A percentile compares a stretch with the other conserved stretches of the same genome.
Conservation (phyloP, 2,888 invertebrate genomes). For the Drosophila aldrichi region DNA sequence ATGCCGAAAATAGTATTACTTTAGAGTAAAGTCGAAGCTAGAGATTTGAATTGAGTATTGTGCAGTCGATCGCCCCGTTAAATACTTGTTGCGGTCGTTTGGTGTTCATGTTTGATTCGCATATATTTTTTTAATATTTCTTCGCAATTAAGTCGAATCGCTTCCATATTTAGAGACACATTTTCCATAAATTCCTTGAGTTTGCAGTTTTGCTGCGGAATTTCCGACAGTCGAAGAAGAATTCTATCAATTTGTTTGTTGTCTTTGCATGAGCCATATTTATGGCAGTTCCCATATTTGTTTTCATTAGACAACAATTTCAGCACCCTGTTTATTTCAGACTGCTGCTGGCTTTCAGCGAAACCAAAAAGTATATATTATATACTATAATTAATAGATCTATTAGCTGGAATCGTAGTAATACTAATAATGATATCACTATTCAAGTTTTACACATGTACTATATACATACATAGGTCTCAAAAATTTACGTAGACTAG, state of each 20-base stretch:
- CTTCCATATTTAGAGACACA: conserved; percentile 40
- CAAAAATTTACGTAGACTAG: no score
- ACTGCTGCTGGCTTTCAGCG: not conserved
- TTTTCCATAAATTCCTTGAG: conserved; percentile 31
- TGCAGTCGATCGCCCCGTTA: not conserved
- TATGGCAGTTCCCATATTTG: conserved; percentile 18
- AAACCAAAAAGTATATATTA: no score
- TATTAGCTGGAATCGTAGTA: not conserved
- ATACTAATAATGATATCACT: no score
- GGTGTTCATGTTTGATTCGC: not conserved
- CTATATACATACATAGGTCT: no score
- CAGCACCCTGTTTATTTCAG: not conserved
- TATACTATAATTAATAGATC: not conserved
- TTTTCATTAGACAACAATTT: conserved; percentile 1
- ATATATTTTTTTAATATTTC: conserved; percentile 36
- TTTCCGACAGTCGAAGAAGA: conserved; percentile 18
- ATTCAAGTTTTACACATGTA: not conserved
- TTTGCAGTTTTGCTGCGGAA: conserved; percentile 32
- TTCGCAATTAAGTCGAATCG: conserved; percentile 14
- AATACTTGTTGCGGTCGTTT: not conserved
- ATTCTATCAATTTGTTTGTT: conserved; percentile 13
- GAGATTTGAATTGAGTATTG: not conserved
- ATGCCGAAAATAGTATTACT: no score
- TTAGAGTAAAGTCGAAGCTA: no score
- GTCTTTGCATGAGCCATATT: conserved; percentile 9